phyloP scores from a whole-genome alignment of 2,797 vertebrate species.

The Pseudochaenichthys georgianus region DNA sequence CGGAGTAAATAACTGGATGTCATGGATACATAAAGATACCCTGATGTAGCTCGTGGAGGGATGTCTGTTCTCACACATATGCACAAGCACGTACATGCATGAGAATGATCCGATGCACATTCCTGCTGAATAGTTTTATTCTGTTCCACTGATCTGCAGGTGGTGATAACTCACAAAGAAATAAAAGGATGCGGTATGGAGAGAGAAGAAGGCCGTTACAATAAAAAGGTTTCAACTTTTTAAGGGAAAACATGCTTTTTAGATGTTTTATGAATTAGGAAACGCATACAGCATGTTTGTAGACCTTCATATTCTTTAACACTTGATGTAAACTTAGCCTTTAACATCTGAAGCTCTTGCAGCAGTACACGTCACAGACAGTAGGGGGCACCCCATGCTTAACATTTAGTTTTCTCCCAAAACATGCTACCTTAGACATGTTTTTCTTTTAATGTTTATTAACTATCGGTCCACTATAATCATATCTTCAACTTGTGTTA shows the following conservation, averaged over 20 bases:
- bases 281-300: neutral
- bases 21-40: neutral
- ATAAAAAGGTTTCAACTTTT: neutral
- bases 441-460: neutral
- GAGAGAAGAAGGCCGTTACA: neutral
- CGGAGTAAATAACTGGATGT: neutral
- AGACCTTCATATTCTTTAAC: neutral
- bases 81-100: neutral
- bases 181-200: neutral
- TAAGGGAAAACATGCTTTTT: neutral
- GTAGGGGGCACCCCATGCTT: constrained; percentile 72
- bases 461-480: neutral
- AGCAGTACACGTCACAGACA: constrained; percentile 57
- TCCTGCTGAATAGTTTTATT: neutral
- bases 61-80: neutral
- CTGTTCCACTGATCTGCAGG: constrained; percentile 2
- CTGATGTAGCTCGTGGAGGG: neutral
- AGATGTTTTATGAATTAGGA: neutral
- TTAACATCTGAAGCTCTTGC: neutral
- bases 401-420: constrained; percentile 17
- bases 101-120: neutral
- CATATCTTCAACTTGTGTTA: no score
- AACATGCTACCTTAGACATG: constrained; percentile 8
- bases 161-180: neutral
- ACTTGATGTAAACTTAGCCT: neutral